Conservation (phyloP, 2,888 invertebrate genomes). For the Andrena dorsata region DNA sequence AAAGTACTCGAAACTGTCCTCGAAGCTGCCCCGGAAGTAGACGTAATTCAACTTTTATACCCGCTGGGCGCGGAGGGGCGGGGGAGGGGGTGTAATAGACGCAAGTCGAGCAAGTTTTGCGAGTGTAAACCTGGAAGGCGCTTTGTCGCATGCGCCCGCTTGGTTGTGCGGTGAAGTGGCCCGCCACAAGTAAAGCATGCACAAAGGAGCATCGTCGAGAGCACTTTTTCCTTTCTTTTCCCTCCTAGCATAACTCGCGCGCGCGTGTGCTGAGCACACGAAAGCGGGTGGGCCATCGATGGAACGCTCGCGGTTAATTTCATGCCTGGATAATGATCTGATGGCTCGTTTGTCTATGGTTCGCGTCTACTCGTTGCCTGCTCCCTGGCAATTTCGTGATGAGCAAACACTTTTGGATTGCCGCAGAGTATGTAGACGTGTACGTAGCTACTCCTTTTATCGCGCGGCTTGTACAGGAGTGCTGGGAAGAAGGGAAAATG, state of each 20-base stretch:
- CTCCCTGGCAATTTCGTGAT: slow-evolving; percentile 32
- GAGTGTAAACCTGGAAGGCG: slow-evolving; percentile 29
- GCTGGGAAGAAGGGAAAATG: too few relatives aligned
- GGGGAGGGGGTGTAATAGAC: slow-evolving; percentile 32
- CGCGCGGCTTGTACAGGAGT: too few relatives aligned
- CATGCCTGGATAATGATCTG: slow-evolving; percentile 44
- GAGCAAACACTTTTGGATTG: slow-evolving; percentile 38
- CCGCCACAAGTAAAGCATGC: slow-evolving; percentile 59
- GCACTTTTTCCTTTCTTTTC: slow-evolving; percentile 24
- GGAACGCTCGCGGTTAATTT: slow-evolving; percentile 47
- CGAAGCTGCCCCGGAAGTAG: slow-evolving; percentile 38
- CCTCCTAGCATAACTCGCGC: slow-evolving; percentile 5
- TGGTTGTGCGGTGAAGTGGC: slow-evolving; percentile 53
- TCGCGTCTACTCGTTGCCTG: slow-evolving; percentile 20
- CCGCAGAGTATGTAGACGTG: background rate
- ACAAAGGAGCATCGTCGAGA: slow-evolving; percentile 60
- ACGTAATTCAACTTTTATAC: slow-evolving; percentile 62
- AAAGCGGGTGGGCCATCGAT: slow-evolving; percentile 34
- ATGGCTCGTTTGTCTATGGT: slow-evolving; percentile 31
- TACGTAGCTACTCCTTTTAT: too few relatives aligned
- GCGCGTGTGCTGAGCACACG: background rate
- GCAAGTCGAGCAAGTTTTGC: slow-evolving; percentile 55
- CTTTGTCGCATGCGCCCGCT: slow-evolving; percentile 39
- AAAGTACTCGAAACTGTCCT: slow-evolving; percentile 53
- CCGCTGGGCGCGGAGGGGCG: slow-evolving; percentile 1